Conservation (phyloP, 2,888 invertebrate species). For the Tridacna gigas region DNA sequence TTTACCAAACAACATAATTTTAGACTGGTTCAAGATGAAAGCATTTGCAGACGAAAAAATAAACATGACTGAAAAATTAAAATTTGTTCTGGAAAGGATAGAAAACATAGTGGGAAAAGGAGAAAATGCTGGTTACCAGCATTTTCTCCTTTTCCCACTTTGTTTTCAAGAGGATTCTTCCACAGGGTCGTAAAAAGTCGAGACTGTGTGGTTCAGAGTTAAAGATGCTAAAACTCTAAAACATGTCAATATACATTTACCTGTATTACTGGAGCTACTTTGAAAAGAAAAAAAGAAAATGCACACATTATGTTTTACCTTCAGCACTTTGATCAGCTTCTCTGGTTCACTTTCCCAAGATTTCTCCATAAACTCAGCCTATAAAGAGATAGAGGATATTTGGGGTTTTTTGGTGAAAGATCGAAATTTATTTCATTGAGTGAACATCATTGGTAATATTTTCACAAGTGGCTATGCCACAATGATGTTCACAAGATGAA, state of each 20-base stretch:
- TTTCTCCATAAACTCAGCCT: constrained; percentile 82
- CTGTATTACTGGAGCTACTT: background rate
- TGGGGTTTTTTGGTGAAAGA: too few species aligned
- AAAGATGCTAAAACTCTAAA: background rate
- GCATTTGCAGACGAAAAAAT: too few species aligned
- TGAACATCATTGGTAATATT: too few species aligned
- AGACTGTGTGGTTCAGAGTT: background rate
- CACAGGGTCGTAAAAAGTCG: background rate
- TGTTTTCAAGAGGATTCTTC: background rate
- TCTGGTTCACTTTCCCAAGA: constrained; percentile 82
- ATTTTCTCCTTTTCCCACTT: background rate
- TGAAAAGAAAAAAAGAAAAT: background rate
- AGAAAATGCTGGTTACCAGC: background rate
- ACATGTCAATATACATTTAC: too few species aligned
- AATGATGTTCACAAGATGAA: too few species aligned
- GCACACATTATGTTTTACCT: constrained; percentile 66
- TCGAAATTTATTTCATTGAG: too few species aligned
- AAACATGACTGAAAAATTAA: too few species aligned
- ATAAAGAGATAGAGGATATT: too few species aligned
- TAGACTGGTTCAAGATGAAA: too few species aligned
- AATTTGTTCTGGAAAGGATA: background rate
- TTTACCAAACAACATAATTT: too few species aligned
- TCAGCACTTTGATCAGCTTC: constrained; percentile 77
- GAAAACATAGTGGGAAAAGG: background rate
- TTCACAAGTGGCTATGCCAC: too few species aligned